Percentiles rank a stretch among this genome's conserved stretches.
Evolutionary conservation across 2,888 invertebrate species (phyloP).

Genomic region (Dicyrtomina minuta): DNA sequence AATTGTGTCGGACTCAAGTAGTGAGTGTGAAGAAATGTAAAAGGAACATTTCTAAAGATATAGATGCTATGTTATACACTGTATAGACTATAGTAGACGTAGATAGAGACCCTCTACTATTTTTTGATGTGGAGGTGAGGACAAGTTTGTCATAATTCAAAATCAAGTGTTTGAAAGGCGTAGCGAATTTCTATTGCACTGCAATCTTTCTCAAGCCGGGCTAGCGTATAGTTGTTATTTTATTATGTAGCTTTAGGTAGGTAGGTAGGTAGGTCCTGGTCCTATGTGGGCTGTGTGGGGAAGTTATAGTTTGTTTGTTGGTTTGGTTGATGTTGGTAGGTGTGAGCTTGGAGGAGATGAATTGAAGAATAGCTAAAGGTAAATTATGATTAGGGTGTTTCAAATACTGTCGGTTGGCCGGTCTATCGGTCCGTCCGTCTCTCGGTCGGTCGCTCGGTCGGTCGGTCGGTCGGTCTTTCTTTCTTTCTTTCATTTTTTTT

Average conservation of each 20-base stretch:
- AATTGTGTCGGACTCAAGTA: no score
- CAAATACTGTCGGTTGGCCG: not conserved
- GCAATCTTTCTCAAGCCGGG: constrained; percentile 2
- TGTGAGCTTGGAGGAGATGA: not conserved
- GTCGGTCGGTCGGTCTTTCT: no score
- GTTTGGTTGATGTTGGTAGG: not conserved
- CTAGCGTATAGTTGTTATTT: not conserved
- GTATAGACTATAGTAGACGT: no score
- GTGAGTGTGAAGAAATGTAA: no score
- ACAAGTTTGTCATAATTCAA: constrained; percentile 8
- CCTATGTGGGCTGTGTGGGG: not conserved
- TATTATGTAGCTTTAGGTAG: constrained; percentile 3
- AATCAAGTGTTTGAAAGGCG: constrained; percentile 13
- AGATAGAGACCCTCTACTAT: no score
- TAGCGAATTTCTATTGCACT: constrained; percentile 20
- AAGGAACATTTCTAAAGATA: no score
- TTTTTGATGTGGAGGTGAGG: not conserved
- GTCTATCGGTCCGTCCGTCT: not conserved
- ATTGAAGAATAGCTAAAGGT: constrained; percentile 6
- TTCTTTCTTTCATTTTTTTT: no score
- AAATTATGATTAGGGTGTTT: constrained; percentile 3
- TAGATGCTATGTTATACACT: no score
- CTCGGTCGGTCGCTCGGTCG: no score
- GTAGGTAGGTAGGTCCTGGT: not conserved
- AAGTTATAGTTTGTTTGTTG: not conserved